Conservation (phyloP, 2,888 invertebrate genomes). For the Cryptocephalus moraei region DNA sequence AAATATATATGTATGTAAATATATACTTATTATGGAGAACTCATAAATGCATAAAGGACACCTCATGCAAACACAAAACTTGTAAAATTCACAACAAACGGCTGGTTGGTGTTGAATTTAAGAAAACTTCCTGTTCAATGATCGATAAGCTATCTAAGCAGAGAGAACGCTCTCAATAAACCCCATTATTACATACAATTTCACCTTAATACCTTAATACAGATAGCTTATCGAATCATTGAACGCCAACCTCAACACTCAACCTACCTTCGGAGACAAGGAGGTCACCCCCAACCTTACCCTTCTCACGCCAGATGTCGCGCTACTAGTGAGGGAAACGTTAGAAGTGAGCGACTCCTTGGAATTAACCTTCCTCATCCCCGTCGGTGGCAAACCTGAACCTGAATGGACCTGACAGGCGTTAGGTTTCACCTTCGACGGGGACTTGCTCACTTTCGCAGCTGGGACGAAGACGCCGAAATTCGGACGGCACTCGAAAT, state of each 20-base stretch:
- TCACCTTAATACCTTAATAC: too few relatives aligned
- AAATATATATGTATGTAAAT: too few relatives aligned
- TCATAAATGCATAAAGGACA: background rate
- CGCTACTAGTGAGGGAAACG: slow-evolving; percentile 31
- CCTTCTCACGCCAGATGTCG: slow-evolving; percentile 50
- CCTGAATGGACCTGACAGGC: slow-evolving; percentile 51
- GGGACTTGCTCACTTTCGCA: slow-evolving; percentile 80
- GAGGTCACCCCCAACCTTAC: slow-evolving; percentile 69
- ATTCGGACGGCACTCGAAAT: slow-evolving; percentile 85
- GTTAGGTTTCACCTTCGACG: slow-evolving; percentile 58
- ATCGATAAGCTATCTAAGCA: too few relatives aligned
- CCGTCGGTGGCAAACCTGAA: slow-evolving; percentile 23
- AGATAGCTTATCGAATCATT: too few relatives aligned
- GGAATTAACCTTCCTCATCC: slow-evolving; percentile 64
- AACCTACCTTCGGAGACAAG: slow-evolving; percentile 54
- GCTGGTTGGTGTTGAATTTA: slow-evolving; percentile 8
- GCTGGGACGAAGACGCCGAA: slow-evolving; percentile 91
- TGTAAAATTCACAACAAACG: background rate
- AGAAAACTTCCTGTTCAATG: background rate
- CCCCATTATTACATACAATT: too few relatives aligned
- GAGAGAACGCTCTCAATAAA: too few relatives aligned
- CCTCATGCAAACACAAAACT: background rate
- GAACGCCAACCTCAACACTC: slow-evolving; percentile 23
- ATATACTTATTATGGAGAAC: too few relatives aligned
- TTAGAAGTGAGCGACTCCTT: slow-evolving; percentile 70